Base-by-base conservation (phyloP, 2,888 invertebrate genomes). In the Lithophane ornitopus region DNA sequence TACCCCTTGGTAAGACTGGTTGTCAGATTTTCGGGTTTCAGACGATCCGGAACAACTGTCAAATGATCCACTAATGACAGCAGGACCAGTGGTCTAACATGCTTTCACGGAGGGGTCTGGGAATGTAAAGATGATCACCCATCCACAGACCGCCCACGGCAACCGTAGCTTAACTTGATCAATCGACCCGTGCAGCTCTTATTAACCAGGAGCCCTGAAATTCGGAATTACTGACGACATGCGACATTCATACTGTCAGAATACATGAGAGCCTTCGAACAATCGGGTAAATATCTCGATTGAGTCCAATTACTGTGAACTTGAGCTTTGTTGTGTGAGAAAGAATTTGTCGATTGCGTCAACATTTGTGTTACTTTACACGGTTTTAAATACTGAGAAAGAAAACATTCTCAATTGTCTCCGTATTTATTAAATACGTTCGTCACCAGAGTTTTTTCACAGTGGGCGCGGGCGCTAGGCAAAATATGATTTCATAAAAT, bases 261-360 rank as follows among this genome's bases (percentile, higher is more conserved):
- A 70, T 73, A 65, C 58, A 54, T 44, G 52, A 26, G 69, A 72
- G 26, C 58, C 59, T 70, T 66, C 52, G 14, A 68, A 44, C 41
- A 74, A 61, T 85, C 70, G 9, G 34, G 59, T 67, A 63, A 80
- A 70, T 76, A 39, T 44, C 34, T 69, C 66, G 16, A 28, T 76
- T 66, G 54, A 66, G 46, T 81, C 41, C 28, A 61, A 49, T 85
- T 73, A 81, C 54, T 59, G 52, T 74, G 58, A 81, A 85, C 58
- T 61, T 80, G 41, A 54, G 52, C 65, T 58, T 74, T 81, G 66
- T 72, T 70, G 22, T 71, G 52, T 79, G 63, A 59, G 63, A 79
- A 83, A 79, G 54, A 58, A 70, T 68, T 79, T 54, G 8, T 67
- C 56, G 39, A 58, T 63, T 34, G 44, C 16, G n/a, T 58, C 39